These are phyloP conservation scores for Koerneria pararmatus DNA, from an alignment of 2,888 invertebrate species.

Conservation along the genomic window DNA sequence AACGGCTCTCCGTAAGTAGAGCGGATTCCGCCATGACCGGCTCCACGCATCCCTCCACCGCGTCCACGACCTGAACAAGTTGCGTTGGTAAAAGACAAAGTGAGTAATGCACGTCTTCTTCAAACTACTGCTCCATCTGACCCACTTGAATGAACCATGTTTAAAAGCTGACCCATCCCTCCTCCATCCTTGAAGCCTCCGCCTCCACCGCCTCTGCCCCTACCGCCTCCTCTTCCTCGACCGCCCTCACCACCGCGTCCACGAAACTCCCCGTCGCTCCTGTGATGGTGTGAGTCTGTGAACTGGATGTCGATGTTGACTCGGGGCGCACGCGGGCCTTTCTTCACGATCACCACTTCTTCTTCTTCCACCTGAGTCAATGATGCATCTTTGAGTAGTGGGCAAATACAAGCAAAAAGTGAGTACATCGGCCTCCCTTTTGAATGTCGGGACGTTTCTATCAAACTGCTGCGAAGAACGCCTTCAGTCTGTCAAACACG, in stretches of 20 bases:
- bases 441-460: not conserved
- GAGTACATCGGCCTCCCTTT: not conserved
- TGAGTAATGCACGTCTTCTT: too few relatives aligned
- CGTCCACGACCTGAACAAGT: constrained; percentile 29
- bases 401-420: not conserved
- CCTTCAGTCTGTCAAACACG: not conserved
- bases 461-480: not conserved
- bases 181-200: not conserved
- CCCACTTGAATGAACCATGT: not conserved
- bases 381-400: not conserved
- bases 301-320: constrained; percentile 47
- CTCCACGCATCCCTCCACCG: constrained; percentile 24
- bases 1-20: constrained; percentile 30
- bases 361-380: constrained; percentile 29
- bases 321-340: constrained; percentile 39
- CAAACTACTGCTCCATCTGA: too few relatives aligned
- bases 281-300: constrained; percentile 30
- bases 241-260: constrained; percentile 35
- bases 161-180: not conserved
- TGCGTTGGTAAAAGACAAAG: too few relatives aligned
- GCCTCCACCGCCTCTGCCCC: not conserved
- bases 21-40: not conserved
- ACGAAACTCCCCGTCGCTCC: constrained; percentile 25
- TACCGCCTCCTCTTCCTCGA: constrained; percentile 25
- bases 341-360: constrained; percentile 38